Evolutionary conservation across 2,797 vertebrate genomes (phyloP).

Genomic region (Girardinus metallicus): DNA sequence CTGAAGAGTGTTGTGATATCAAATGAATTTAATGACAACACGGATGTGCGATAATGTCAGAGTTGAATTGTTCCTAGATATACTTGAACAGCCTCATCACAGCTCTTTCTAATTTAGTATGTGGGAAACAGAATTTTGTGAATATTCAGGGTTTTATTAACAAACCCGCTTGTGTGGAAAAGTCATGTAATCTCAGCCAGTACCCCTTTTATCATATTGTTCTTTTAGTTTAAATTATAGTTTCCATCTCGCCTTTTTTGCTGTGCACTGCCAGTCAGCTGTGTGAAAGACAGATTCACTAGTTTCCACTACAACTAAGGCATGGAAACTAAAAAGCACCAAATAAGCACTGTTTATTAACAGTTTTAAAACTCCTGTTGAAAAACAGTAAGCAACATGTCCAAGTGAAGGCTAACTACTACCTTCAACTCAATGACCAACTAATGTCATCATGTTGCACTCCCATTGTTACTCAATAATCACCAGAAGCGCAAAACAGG

Average conservation of each 20-base stretch:
- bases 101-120: not conserved
- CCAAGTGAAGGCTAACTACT: not conserved
- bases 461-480: not conserved
- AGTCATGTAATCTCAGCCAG: not conserved
- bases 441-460: not conserved
- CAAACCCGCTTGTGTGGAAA: not conserved
- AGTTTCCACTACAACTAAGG: not conserved
- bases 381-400: not conserved
- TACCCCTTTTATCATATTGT: not conserved
- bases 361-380: not conserved
- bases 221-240: not conserved
- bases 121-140: slow-evolving; percentile 13
- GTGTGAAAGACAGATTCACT: not conserved
- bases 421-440: not conserved
- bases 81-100: not conserved
- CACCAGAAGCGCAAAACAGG: not conserved
- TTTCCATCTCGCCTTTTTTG: not conserved
- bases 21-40: slow-evolving; percentile 44
- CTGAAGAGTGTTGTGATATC: slow-evolving; percentile 54
- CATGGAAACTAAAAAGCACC: not conserved
- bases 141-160: slow-evolving; percentile 16
- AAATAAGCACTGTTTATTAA: not conserved
- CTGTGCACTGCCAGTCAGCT: slow-evolving; percentile 5
- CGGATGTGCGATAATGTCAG: slow-evolving; percentile 19
- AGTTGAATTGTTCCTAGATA: slow-evolving; percentile 17